Evolutionary conservation across 2,888 invertebrate genomes (phyloP).

Genomic region (Netelia virgata): DNA sequence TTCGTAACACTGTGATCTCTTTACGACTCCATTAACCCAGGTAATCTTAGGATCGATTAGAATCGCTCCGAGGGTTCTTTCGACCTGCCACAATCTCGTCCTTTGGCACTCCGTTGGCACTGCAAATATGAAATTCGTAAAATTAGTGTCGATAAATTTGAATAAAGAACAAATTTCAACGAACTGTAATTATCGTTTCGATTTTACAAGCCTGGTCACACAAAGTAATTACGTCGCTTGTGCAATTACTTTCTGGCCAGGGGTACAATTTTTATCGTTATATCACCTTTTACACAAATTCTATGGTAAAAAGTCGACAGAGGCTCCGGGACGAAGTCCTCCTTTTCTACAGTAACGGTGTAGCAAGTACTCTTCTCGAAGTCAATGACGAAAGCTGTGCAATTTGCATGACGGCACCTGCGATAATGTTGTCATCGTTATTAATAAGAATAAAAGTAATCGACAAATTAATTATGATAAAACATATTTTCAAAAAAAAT

Average conservation of each 20-base stretch:
- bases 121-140: slow-evolving; percentile 72
- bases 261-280: background rate
- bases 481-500: background rate
- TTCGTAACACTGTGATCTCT: slow-evolving; percentile 89
- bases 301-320: slow-evolving; percentile 89
- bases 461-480: slow-evolving; percentile 6
- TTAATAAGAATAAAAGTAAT: slow-evolving; percentile 2
- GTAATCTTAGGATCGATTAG: slow-evolving; percentile 89
- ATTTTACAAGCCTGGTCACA: no score
- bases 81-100: slow-evolving; percentile 90
- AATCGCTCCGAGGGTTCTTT: slow-evolving; percentile 91
- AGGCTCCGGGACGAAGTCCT: slow-evolving; percentile 85
- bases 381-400: slow-evolving; percentile 80
- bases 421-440: slow-evolving; percentile 52
- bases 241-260: no score
- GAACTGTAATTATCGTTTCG: background rate
- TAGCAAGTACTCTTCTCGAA: slow-evolving; percentile 78
- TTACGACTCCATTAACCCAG: slow-evolving; percentile 87
- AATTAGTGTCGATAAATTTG: background rate
- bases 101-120: slow-evolving; percentile 86
- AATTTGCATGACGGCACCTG: slow-evolving; percentile 79
- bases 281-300: slow-evolving; percentile 87
- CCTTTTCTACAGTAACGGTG: slow-evolving; percentile 75
- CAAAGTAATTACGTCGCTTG: no score
- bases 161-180: slow-evolving; percentile 5